These are phyloP conservation scores for Leptodirus hochenwartii DNA, from an alignment of 2,888 invertebrate species.

Conservation along the genomic window DNA sequence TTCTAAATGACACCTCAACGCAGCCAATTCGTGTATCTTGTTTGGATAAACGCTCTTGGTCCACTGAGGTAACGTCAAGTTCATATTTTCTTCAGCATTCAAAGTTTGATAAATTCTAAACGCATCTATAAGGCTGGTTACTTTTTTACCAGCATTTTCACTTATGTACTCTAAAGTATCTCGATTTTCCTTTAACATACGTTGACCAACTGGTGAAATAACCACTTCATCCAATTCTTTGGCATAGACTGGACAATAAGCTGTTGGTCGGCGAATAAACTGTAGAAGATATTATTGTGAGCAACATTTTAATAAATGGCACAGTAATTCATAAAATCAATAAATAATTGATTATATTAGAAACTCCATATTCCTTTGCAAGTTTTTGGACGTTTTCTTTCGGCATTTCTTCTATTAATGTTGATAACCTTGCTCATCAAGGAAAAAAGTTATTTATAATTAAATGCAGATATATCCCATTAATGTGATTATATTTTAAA, in stretches of 20 bases:
- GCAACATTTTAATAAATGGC: neutral
- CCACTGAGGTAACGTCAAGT: constrained; percentile 28
- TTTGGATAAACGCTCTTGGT: constrained; percentile 21
- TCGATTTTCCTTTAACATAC: constrained; percentile 15
- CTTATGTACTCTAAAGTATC: constrained; percentile 17
- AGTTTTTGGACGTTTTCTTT: constrained; percentile 1
- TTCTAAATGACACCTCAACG: constrained; percentile 25
- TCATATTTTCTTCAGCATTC: constrained; percentile 21
- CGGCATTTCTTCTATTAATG: too few relatives aligned
- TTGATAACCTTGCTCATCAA: too few relatives aligned
- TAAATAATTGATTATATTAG: neutral
- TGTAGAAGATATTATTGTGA: constrained; percentile 12
- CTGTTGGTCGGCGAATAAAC: constrained; percentile 20
- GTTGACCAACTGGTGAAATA: constrained; percentile 15
- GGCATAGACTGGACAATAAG: constrained; percentile 22
- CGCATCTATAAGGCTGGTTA: constrained; percentile 16
- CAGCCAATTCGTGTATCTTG: constrained; percentile 21
- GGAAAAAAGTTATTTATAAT: neutral
- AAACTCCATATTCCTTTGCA: neutral
- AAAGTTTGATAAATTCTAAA: constrained; percentile 23
- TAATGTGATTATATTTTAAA: neutral
- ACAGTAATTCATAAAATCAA: neutral
- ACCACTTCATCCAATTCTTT: constrained; percentile 18
- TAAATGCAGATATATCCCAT: neutral
- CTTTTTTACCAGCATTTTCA: constrained; percentile 17